Conservation (phyloP, 2,113 vertebrate genomes). For the Pantherophis guttatus region DNA sequence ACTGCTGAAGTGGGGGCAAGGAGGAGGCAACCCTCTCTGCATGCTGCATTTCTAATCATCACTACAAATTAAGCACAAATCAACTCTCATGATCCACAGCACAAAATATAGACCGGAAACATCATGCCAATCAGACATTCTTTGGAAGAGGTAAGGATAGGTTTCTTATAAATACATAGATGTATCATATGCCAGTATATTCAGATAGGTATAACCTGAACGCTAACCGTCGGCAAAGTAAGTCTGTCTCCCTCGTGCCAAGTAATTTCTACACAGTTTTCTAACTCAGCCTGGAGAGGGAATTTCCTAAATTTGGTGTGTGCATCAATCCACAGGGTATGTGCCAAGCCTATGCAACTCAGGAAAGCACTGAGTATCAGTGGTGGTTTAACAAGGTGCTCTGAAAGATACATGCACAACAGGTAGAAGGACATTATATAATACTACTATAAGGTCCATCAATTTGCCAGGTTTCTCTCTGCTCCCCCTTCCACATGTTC, state of each 20-base stretch:
- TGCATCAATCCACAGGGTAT: not conserved
- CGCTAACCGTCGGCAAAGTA: not conserved
- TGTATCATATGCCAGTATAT: conserved; percentile 3
- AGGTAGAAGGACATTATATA: conserved; percentile 7
- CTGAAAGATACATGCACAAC: not conserved
- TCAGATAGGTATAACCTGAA: not conserved
- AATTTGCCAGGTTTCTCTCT: not conserved
- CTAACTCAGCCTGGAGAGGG: conserved; percentile 10
- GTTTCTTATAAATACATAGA: conserved; percentile 15
- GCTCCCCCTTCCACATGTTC: not conserved
- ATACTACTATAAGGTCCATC: not conserved
- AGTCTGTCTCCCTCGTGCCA: not conserved
- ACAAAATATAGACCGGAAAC: not conserved
- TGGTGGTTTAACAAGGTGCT: conserved; percentile 16
- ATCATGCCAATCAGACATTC: not conserved
- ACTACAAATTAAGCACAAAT: not conserved
- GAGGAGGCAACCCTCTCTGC: not conserved
- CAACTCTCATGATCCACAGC: conserved; percentile 17
- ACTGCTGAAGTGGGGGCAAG: not conserved
- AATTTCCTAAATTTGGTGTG: not conserved
- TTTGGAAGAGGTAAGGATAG: not conserved
- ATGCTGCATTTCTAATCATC: not conserved
- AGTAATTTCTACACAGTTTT: conserved; percentile 1
- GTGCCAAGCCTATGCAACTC: not conserved
- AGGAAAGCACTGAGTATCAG: conserved; percentile 11